These are phyloP conservation scores for Hippocampus kuda DNA, from an alignment of 2,797 vertebrate species.

Conservation along the genomic window DNA sequence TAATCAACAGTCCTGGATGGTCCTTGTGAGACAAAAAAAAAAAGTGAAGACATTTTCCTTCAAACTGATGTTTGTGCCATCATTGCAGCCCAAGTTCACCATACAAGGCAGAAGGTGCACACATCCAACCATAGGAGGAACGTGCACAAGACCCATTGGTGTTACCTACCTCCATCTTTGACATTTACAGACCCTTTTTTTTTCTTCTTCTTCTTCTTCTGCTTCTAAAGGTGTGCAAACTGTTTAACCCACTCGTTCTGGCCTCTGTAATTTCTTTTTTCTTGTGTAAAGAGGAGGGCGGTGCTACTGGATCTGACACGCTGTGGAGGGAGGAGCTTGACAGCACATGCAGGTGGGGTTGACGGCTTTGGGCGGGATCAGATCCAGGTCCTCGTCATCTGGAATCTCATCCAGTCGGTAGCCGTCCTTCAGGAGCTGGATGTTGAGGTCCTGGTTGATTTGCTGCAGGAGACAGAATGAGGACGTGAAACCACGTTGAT, in stretches of 20 bases:
- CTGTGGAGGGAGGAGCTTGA: constrained; percentile 89
- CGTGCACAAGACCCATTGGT: constrained; percentile 40
- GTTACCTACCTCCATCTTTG: constrained; percentile 17
- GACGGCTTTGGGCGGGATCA: constrained; percentile 96
- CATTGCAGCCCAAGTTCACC: constrained; percentile 21
- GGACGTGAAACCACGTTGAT: background rate
- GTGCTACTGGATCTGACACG: constrained; percentile 95
- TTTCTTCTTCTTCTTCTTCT: background rate
- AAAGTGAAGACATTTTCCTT: constrained; percentile 37
- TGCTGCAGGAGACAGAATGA: constrained; percentile 67
- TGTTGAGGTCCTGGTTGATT: constrained; percentile 99
- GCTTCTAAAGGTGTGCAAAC: constrained; percentile 28
- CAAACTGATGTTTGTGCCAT: constrained; percentile 46
- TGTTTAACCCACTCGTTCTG: constrained; percentile 24
- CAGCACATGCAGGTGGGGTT: constrained; percentile 99
- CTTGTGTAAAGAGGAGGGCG: background rate
- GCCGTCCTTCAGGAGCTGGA: constrained; percentile 96
- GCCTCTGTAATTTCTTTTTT: constrained; percentile 11
- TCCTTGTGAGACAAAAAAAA: constrained; percentile 27
- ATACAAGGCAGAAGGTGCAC: constrained; percentile 30
- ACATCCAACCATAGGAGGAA: constrained; percentile 67
- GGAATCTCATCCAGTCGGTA: constrained; percentile 97
- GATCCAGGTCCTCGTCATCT: constrained; percentile 93
- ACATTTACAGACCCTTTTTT: constrained; percentile 30
- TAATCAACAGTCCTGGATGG: constrained; percentile 9